These are phyloP conservation scores for Campoplex nolae DNA, from an alignment of 2,888 invertebrate genomes.

Conservation along the genomic window DNA sequence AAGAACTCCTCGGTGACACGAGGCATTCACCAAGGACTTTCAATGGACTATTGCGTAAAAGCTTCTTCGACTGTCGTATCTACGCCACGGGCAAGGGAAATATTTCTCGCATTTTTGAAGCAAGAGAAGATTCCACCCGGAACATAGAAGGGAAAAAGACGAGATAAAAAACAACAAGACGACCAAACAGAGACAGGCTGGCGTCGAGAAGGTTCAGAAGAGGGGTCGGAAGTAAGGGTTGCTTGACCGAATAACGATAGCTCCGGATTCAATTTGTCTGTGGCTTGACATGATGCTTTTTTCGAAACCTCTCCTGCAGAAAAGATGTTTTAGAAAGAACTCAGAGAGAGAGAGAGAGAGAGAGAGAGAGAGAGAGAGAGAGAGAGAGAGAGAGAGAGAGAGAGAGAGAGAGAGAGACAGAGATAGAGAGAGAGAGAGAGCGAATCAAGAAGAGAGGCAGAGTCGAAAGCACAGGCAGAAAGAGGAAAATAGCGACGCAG, in stretches of 20 bases:
- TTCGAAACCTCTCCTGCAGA: not conserved
- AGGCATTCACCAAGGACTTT: not conserved
- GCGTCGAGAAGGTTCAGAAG: constrained; percentile 21
- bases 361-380: too few relatives aligned
- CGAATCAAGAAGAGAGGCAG: not conserved
- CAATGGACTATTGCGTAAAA: constrained; percentile 18
- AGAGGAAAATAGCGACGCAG: constrained; percentile 7
- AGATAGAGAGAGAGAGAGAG: not conserved
- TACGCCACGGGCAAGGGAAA: not conserved
- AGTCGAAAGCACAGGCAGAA: not conserved
- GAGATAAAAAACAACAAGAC: constrained; percentile 10
- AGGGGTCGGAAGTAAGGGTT: constrained; percentile 9
- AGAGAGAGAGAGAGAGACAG: not conserved
- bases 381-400: not conserved
- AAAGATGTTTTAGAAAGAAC: constrained; percentile 21
- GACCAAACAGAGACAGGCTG: constrained; percentile 38
- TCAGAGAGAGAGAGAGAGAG: not conserved
- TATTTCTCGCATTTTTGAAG: constrained; percentile 29
- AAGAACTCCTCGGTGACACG: constrained; percentile 12
- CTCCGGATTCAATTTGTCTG: constrained; percentile 50
- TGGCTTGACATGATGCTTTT: constrained; percentile 39
- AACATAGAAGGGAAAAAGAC: not conserved
- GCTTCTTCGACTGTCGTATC: constrained; percentile 19
- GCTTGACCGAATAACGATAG: constrained; percentile 57
- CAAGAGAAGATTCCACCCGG: constrained; percentile 23